Percentiles rank a stretch among this genome's conserved stretches.
These are phyloP conservation scores for Semaprochilodus insignis DNA, from an alignment of 2,797 vertebrate species.

Conservation along the genomic window DNA sequence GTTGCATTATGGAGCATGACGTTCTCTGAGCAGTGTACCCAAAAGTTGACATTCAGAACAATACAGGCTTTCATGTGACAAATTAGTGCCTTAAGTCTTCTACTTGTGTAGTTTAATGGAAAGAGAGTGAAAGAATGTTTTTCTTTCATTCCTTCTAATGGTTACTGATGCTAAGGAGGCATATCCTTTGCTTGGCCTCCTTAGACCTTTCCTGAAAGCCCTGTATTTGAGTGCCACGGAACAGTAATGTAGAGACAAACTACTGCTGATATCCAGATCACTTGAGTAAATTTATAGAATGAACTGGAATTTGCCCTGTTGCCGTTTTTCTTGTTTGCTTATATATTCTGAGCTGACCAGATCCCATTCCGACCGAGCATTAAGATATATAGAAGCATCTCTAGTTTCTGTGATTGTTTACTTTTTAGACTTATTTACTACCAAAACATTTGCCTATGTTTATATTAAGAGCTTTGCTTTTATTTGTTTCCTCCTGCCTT, in stretches of 20 bases:
- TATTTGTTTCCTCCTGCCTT: neutral
- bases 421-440: conserved; percentile 42
- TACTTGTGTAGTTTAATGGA: conserved; percentile 29
- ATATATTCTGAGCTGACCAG: neutral
- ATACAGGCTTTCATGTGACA: conserved; percentile 42
- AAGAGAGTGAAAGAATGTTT: neutral
- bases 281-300: conserved; percentile 22
- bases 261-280: neutral
- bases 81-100: conserved; percentile 37
- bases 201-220: neutral
- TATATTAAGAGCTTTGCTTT: neutral
- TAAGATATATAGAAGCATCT: conserved; percentile 37
- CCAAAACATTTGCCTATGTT: conserved; percentile 4
- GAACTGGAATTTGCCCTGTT: conserved; percentile 28
- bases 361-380: neutral
- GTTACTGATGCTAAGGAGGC: neutral
- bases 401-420: conserved; percentile 41
- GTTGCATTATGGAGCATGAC: conserved; percentile 58
- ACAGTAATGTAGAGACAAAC: neutral
- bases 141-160: neutral
- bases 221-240: neutral
- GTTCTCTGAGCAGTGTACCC: conserved; percentile 58
- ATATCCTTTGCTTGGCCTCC: neutral
- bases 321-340: conserved; percentile 6
- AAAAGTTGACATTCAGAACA: conserved; percentile 60